Evolutionary conservation across 2,888 invertebrate genomes (phyloP).

Genomic region (Theretra japonica): DNA sequence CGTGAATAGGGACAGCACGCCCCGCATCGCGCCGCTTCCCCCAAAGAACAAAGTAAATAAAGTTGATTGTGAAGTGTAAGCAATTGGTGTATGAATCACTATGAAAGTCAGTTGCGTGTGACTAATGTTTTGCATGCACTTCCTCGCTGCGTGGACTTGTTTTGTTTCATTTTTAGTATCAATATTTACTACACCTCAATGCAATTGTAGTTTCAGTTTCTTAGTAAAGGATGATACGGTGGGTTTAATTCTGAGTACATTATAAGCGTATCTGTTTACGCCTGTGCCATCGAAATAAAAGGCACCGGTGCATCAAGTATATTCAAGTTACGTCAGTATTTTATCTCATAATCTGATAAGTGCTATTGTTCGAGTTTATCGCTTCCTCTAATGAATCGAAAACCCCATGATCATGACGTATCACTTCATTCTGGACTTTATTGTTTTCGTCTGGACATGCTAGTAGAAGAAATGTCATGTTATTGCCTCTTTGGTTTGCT

Average conservation of each 20-base stretch:
- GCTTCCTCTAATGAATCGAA: no score
- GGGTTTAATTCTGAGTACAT: background rate
- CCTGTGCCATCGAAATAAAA: no score
- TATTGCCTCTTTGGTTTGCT: no score
- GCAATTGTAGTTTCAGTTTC: background rate
- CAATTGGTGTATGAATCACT: conserved; percentile 26
- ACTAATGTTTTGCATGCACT: conserved; percentile 26
- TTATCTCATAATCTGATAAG: no score
- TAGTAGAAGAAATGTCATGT: no score
- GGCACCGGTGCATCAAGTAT: no score
- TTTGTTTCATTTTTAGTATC: conserved; percentile 11
- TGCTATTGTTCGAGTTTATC: no score
- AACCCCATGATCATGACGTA: no score
- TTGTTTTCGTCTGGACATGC: no score
- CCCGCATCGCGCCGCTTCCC: conserved; percentile 23
- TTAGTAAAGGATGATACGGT: background rate
- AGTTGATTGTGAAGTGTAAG: conserved; percentile 24
- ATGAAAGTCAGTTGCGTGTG: conserved; percentile 28
- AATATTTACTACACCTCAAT: background rate
- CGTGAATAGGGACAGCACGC: conserved; percentile 10
- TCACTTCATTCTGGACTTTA: no score
- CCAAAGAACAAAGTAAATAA: conserved; percentile 20
- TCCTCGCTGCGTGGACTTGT: conserved; percentile 17
- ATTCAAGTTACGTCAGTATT: no score
- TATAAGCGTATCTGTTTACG: no score